phyloP scores from a whole-genome alignment of 2,113 vertebrate genomes.

The Semnornis frantzii region DNA sequence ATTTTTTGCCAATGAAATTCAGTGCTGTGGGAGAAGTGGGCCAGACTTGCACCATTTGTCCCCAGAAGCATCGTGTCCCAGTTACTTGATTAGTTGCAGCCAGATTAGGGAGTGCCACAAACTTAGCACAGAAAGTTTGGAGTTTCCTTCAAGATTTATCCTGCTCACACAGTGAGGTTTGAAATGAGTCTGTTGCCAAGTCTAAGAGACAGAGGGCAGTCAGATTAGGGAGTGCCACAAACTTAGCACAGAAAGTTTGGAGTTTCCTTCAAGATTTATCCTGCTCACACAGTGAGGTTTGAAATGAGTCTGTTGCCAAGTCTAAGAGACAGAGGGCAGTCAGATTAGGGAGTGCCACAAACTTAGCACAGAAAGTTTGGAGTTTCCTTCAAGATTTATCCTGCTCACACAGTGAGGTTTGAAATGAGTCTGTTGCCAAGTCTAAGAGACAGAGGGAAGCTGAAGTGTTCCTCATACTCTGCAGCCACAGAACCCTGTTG shows the following conservation, averaged over 20 bases:
- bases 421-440: neutral
- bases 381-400: neutral
- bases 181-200: neutral
- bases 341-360: neutral
- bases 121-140: neutral
- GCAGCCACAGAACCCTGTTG: neutral
- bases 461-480: neutral
- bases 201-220: neutral
- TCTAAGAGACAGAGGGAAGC: neutral
- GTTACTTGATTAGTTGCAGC: neutral
- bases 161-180: neutral
- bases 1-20: neutral
- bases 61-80: neutral
- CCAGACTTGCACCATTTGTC: neutral
- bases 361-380: neutral
- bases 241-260: neutral
- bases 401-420: neutral
- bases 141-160: neutral
- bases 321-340: neutral
- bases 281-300: neutral
- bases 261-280: neutral
- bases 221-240: neutral
- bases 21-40: neutral
- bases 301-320: neutral
- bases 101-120: neutral